Conservation (phyloP, 2,113 vertebrate genomes). For the Tetraodon nigroviridis region DNA sequence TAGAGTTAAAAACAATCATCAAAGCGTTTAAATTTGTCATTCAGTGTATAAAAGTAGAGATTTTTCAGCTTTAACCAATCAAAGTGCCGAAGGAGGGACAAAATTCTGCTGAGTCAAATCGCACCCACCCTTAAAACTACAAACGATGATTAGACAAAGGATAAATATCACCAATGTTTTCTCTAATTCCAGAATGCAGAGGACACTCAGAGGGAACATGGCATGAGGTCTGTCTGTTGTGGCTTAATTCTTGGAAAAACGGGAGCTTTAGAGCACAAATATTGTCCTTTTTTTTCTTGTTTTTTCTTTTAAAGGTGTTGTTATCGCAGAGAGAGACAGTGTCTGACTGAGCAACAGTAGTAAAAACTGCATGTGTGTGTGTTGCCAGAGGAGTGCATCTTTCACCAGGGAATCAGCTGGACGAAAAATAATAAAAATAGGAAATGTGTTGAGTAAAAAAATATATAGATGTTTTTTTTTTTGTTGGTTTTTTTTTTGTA, state of each 20-base stretch:
- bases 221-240: neutral
- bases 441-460: conserved; percentile 10
- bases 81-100: no score
- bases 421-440: conserved; percentile 2
- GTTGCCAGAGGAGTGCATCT: conserved; percentile 49
- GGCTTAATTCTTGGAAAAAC: neutral
- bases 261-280: neutral
- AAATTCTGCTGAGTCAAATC: no score
- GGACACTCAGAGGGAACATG: no score
- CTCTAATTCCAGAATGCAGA: no score
- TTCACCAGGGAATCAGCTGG: conserved; percentile 38
- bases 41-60: no score
- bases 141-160: no score
- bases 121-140: no score
- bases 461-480: conserved; percentile 18
- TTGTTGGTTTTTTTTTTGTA: no score
- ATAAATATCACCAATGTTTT: no score
- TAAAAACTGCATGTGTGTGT: conserved; percentile 49
- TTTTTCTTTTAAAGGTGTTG: conserved; percentile 25
- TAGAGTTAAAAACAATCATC: no score
- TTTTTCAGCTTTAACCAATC: no score
- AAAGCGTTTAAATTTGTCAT: no score
- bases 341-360: conserved; percentile 76
- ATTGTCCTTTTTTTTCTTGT: neutral
- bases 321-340: conserved; percentile 64